Evolutionary conservation across 2,888 invertebrate species (phyloP).

Genomic region (Apodemia mormo): DNA sequence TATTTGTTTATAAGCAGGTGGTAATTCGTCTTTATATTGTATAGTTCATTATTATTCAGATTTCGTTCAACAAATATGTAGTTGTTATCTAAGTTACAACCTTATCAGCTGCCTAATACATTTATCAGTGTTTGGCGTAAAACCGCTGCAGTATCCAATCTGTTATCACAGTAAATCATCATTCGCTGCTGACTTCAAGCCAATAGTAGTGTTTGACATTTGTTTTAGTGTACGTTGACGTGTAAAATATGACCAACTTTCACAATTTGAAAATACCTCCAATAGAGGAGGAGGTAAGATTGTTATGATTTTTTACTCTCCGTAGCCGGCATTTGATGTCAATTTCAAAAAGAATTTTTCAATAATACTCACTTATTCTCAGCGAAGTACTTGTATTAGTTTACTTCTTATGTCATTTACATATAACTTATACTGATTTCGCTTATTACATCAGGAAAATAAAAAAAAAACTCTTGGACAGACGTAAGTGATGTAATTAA

Average conservation of each 20-base stretch:
- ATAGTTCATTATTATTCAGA: neutral
- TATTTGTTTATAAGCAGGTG: too few relatives aligned
- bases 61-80: neutral
- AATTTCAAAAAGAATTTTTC: too few relatives aligned
- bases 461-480: too few relatives aligned
- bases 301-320: neutral
- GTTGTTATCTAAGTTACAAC: neutral
- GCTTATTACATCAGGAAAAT: too few relatives aligned
- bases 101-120: slow-evolving; percentile 13
- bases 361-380: too few relatives aligned
- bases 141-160: neutral
- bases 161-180: too few relatives aligned
- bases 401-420: too few relatives aligned
- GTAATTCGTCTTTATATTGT: too few relatives aligned
- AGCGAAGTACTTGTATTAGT: too few relatives aligned
- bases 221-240: slow-evolving; percentile 12
- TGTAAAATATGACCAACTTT: slow-evolving; percentile 36
- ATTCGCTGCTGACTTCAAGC: slow-evolving; percentile 58
- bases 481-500: too few relatives aligned
- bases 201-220: slow-evolving; percentile 34
- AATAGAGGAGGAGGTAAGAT: slow-evolving; percentile 54
- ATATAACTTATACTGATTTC: too few relatives aligned
- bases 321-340: neutral
- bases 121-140: slow-evolving; percentile 24
- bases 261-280: slow-evolving; percentile 50